Conservation (phyloP, 2,888 invertebrate genomes). For the Choristoneura rosaceana region DNA sequence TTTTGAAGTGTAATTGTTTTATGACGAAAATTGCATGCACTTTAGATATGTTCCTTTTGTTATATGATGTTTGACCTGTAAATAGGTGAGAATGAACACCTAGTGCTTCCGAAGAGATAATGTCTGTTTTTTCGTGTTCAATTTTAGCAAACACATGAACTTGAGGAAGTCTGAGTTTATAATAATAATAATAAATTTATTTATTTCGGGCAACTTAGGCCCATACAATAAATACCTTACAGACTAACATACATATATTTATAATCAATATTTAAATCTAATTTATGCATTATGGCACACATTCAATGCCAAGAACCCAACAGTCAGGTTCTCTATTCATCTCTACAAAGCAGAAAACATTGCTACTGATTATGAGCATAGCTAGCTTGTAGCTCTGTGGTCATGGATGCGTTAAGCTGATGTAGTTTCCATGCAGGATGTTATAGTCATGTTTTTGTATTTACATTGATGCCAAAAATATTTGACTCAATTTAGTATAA, state of each 20-base stretch:
- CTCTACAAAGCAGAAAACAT: no score
- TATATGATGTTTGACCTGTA: slow-evolving; percentile 28
- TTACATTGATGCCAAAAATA: slow-evolving; percentile 36
- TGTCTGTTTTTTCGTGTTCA: slow-evolving; percentile 7
- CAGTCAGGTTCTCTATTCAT: no score
- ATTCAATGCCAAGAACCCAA: no score
- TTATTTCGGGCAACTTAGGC: no score
- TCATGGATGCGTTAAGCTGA: not conserved
- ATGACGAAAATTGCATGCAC: slow-evolving; percentile 10
- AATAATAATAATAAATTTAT: no score
- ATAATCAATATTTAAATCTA: no score
- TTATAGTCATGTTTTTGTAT: slow-evolving; percentile 28
- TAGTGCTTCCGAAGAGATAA: slow-evolving; percentile 22
- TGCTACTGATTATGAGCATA: no score
- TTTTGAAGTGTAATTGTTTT: not conserved
- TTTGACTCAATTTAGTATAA: slow-evolving; percentile 33
- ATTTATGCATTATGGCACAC: no score
- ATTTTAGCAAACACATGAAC: not conserved
- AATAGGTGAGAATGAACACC: slow-evolving; percentile 25
- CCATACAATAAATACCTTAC: no score
- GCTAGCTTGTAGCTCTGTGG: no score
- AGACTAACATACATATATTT: no score
- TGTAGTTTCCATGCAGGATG: slow-evolving; percentile 4
- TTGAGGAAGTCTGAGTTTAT: not conserved
- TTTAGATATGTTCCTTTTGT: slow-evolving; percentile 4